A percentile compares a stretch with the other conserved stretches of the same genome.
These are phyloP conservation scores for Pituophis catenifer DNA, from an alignment of 2,113 vertebrate genomes.

Conservation along the genomic window DNA sequence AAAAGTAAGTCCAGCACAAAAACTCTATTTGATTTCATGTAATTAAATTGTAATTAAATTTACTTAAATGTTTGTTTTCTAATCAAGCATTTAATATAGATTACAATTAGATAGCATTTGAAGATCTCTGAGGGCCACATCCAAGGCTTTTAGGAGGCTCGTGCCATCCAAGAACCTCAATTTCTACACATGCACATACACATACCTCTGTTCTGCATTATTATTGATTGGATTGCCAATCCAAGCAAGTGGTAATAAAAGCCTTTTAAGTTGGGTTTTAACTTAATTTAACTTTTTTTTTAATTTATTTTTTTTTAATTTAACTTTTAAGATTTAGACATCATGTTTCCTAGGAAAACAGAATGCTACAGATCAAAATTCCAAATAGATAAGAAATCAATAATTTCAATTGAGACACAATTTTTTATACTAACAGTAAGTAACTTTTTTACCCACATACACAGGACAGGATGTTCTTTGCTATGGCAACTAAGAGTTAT, in stretches of 20 bases:
- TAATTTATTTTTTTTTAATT: not conserved
- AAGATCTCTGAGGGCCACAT: not conserved
- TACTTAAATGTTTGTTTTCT: not conserved
- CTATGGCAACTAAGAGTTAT: not conserved
- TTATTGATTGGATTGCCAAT: not conserved
- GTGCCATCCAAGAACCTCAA: not conserved
- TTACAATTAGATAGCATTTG: not conserved
- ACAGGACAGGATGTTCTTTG: not conserved
- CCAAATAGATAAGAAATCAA: not conserved
- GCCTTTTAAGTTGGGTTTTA: not conserved
- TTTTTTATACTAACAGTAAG: not conserved
- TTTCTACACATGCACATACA: not conserved
- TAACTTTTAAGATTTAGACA: not conserved
- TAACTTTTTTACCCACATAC: not conserved
- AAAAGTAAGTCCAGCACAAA: not conserved
- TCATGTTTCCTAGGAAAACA: not conserved
- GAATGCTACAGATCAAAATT: not conserved
- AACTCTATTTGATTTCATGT: not conserved
- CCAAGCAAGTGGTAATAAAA: not conserved
- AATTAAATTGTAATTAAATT: not conserved
- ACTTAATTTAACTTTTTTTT: not conserved
- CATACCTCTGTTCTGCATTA: not conserved
- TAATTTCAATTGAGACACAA: not conserved
- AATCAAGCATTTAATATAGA: not conserved
- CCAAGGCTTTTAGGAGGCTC: not conserved